Evolutionary conservation across 1,140 invertebrate genomes (phyloP).

Genomic region (Vanessa tameamea): DNA sequence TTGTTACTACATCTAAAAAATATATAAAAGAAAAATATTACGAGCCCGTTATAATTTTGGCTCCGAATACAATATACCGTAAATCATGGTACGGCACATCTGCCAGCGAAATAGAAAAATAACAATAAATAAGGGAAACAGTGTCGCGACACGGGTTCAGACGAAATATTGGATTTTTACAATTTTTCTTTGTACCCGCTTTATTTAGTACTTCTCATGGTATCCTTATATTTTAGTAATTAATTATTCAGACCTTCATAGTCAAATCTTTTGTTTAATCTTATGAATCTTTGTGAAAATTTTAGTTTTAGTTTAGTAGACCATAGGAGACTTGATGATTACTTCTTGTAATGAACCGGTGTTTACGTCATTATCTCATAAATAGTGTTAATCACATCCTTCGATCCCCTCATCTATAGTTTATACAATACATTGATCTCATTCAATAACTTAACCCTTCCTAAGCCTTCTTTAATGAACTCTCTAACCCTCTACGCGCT

Average conservation of each 20-base stretch:
- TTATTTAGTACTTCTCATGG: background rate
- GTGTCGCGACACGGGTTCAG: constrained; percentile 43
- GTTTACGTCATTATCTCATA: constrained; percentile 18
- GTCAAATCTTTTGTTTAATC: no score
- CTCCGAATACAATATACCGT: constrained; percentile 72
- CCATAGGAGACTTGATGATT: background rate
- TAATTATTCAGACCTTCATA: background rate
- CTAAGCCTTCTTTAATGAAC: constrained; percentile 68
- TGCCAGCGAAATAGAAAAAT: constrained; percentile 80
- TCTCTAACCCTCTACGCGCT: constrained; percentile 25
- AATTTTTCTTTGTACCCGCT: constrained; percentile 20
- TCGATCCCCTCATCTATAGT: constrained; percentile 10
- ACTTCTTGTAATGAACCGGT: background rate
- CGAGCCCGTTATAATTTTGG: constrained; percentile 58
- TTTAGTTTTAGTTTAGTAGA: background rate
- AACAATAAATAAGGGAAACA: constrained; percentile 78
- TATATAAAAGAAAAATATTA: constrained; percentile 37
- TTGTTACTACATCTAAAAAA: background rate
- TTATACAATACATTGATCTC: constrained; percentile 26
- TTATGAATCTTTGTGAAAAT: no score
- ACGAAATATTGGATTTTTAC: constrained; percentile 53
- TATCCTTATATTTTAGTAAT: background rate
- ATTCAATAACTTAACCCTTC: constrained; percentile 57
- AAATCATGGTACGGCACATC: constrained; percentile 76
- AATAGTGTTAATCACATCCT: constrained; percentile 5